A percentile compares a stretch with the other conserved stretches of the same genome.
Conservation (phyloP, 2,888 invertebrate species). For the Tortrix viridana region DNA sequence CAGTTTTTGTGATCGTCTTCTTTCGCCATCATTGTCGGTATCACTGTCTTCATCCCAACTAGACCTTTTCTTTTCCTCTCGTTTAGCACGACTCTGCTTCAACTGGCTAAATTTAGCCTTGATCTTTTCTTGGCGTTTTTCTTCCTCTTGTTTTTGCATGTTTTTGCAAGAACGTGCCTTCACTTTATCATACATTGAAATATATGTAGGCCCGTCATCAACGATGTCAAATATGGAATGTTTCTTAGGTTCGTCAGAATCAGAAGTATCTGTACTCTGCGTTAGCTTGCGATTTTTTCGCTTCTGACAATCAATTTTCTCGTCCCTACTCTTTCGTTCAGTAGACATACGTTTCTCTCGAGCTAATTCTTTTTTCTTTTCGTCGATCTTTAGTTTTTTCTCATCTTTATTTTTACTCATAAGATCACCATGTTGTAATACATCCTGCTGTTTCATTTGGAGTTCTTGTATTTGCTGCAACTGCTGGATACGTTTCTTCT, state of each 20-base stretch:
- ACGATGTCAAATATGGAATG: slow-evolving; percentile 96
- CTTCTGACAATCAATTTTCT: slow-evolving; percentile 66
- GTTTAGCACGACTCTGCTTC: slow-evolving; percentile 93
- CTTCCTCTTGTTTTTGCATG: slow-evolving; percentile 96
- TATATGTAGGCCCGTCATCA: slow-evolving; percentile 94
- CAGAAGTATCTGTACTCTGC: slow-evolving; percentile 87
- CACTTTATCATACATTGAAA: slow-evolving; percentile 99
- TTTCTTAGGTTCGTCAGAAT: slow-evolving; percentile 93
- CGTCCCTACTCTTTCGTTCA: slow-evolving; percentile 81
- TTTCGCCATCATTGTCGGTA: slow-evolving; percentile 77
- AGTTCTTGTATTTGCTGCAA: slow-evolving; percentile 78
- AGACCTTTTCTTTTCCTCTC: slow-evolving; percentile 95
- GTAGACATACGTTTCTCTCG: slow-evolving; percentile 80
- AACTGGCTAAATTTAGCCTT: slow-evolving; percentile 95
- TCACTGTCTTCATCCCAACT: slow-evolving; percentile 96
- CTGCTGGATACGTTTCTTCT: slow-evolving; percentile 81
- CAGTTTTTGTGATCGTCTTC: slow-evolving; percentile 67
- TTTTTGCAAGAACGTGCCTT: slow-evolving; percentile 97
- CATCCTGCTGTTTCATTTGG: slow-evolving; percentile 79
- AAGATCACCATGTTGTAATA: slow-evolving; percentile 69
- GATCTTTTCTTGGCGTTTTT: slow-evolving; percentile 92
- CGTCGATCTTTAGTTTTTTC: slow-evolving; percentile 69
- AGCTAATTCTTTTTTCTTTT: slow-evolving; percentile 75
- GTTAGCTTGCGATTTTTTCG: slow-evolving; percentile 73
- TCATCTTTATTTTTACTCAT: slow-evolving; percentile 72